Evolutionary conservation across 1,140 invertebrate species (phyloP).

Genomic region (Aporrectodea caliginosa): DNA sequence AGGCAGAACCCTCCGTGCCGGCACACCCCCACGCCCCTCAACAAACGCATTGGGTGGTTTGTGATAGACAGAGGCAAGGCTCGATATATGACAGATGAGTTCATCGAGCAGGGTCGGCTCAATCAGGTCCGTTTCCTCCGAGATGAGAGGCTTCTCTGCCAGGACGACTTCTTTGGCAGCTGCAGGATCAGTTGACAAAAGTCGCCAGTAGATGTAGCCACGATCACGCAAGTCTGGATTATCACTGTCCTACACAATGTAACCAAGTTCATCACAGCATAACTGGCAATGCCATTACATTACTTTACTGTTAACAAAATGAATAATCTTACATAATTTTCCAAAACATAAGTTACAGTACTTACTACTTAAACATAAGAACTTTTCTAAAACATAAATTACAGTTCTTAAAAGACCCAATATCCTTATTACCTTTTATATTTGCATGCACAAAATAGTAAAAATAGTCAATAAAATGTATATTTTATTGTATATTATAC

Average conservation of each 20-base stretch:
- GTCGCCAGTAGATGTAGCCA: conserved; percentile 99
- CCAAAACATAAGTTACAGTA: no score
- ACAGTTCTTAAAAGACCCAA: no score
- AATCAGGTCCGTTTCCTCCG: conserved; percentile 96
- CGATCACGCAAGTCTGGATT: conserved; percentile 97
- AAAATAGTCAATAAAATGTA: no score
- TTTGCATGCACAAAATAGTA: no score
- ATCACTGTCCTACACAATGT: conserved; percentile 77
- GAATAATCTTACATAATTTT: no score
- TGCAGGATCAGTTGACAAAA: conserved; percentile 96
- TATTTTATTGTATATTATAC: no score
- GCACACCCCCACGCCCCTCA: conserved; percentile 64
- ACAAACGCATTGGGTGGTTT: conserved; percentile 99
- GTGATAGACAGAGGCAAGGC: conserved; percentile 97
- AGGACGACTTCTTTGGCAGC: conserved; percentile 95
- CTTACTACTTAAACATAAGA: no score
- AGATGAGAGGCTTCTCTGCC: conserved; percentile 98
- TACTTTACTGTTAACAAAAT: no score
- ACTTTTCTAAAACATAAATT: no score
- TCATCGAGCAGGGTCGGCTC: conserved; percentile 97
- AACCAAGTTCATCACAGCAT: no score
- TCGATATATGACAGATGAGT: conserved; percentile 98
- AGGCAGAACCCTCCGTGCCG: conserved; percentile 26
- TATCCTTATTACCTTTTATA: no score
- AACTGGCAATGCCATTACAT: no score